Percentiles rank a stretch among this genome's conserved stretches.
These are phyloP conservation scores for Nothura maculosa DNA, from an alignment of 2,797 vertebrate genomes.

Conservation along the genomic window DNA sequence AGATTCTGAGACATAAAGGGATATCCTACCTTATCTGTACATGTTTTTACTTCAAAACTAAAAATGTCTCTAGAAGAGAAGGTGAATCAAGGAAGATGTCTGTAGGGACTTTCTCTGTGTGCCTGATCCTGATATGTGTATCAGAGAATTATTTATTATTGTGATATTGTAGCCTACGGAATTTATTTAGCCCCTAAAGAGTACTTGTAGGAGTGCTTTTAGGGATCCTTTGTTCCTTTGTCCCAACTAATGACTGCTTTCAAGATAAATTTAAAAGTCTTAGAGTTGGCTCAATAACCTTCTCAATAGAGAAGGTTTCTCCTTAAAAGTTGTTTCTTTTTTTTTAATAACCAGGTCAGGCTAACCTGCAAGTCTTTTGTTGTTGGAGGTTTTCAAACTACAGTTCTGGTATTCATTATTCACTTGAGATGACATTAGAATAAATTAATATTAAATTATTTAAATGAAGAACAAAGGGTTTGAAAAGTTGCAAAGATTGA, in stretches of 20 bases:
- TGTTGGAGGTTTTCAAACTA: slow-evolving; percentile 19
- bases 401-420: slow-evolving; percentile 59
- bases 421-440: slow-evolving; percentile 59
- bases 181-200: background rate
- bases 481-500: slow-evolving; percentile 66
- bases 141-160: background rate
- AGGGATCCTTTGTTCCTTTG: background rate
- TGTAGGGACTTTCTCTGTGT: background rate
- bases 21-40: background rate
- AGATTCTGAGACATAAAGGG: background rate
- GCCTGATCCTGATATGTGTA: background rate
- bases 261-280: slow-evolving; percentile 19
- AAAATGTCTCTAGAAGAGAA: background rate
- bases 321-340: background rate
- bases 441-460: slow-evolving; percentile 83
- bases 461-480: slow-evolving; percentile 72
- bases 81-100: background rate
- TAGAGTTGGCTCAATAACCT: background rate
- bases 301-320: background rate
- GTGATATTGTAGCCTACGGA: background rate
- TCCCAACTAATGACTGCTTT: slow-evolving; percentile 1
- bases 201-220: background rate
- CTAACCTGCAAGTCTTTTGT: background rate
- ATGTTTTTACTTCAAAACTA: background rate
- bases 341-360: slow-evolving; percentile 3